phyloP scores from a whole-genome alignment of 2,888 invertebrate genomes.

The Trichopria drosophilae region DNA sequence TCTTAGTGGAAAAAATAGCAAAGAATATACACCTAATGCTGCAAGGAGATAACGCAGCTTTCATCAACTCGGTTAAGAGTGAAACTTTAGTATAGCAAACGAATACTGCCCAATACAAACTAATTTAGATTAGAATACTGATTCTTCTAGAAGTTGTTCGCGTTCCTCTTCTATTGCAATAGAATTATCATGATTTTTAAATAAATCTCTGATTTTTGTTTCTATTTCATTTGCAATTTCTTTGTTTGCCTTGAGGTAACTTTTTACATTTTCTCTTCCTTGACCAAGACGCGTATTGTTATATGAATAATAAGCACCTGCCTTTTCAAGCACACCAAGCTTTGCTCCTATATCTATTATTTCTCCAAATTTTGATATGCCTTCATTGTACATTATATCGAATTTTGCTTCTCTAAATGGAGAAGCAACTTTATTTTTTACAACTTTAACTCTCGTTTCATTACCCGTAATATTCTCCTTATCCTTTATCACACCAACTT shows the following conservation, averaged over 20 bases:
- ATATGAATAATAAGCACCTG: constrained; percentile 20
- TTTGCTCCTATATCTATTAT: constrained; percentile 15
- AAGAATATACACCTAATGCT: too few species aligned
- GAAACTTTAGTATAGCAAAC: too few species aligned
- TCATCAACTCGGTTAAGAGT: too few species aligned
- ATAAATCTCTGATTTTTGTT: constrained; percentile 5
- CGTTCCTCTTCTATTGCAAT: constrained; percentile 8
- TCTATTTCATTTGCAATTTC: constrained; percentile 17
- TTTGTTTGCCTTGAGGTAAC: constrained; percentile 12
- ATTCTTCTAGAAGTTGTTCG: constrained; percentile 16
- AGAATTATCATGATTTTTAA: constrained; percentile 17
- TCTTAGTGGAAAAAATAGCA: too few species aligned
- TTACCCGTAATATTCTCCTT: constrained; percentile 17
- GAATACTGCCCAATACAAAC: constrained; percentile 6
- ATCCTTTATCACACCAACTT: constrained; percentile 14
- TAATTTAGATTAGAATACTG: constrained; percentile 12
- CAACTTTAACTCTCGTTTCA: constrained; percentile 19
- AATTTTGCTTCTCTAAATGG: constrained; percentile 18
- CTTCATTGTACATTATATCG: constrained; percentile 19
- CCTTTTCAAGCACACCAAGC: constrained; percentile 17
- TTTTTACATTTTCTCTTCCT: constrained; percentile 19
- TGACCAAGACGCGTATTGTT: constrained; percentile 14
- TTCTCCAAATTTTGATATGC: constrained; percentile 21
- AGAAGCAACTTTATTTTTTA: constrained; percentile 21
- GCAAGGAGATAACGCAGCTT: too few species aligned